These are phyloP conservation scores for Mythimna ferrago DNA, from an alignment of 2,888 invertebrate genomes.

Conservation along the genomic window DNA sequence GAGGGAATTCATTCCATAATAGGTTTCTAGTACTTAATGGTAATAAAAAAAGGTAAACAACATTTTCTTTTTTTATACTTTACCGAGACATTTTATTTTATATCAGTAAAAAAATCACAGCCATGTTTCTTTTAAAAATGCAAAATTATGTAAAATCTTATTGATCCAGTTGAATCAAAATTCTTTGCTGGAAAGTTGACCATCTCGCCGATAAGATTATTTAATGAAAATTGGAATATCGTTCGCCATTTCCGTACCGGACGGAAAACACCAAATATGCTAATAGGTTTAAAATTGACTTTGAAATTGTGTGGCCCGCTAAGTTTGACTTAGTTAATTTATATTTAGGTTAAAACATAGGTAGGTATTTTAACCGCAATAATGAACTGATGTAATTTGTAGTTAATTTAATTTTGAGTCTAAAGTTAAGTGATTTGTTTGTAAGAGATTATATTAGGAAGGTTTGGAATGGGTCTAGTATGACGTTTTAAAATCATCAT, in stretches of 20 bases:
- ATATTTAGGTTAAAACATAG: constrained; percentile 32
- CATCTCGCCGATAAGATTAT: constrained; percentile 56
- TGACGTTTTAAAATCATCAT: too few relatives aligned
- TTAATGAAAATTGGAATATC: constrained; percentile 73
- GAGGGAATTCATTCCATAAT: too few relatives aligned
- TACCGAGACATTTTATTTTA: too few relatives aligned
- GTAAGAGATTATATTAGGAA: too few relatives aligned
- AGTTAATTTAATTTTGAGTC: too few relatives aligned
- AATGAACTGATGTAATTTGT: not conserved
- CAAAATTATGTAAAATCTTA: constrained; percentile 16
- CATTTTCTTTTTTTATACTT: too few relatives aligned
- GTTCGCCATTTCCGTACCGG: constrained; percentile 63
- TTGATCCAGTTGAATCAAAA: constrained; percentile 39
- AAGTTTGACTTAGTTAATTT: constrained; percentile 64
- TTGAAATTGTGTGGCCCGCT: constrained; percentile 67
- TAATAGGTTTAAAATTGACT: constrained; percentile 83
- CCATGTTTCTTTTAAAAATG: not conserved
- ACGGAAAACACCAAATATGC: constrained; percentile 81
- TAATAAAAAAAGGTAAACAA: too few relatives aligned
- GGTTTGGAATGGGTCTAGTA: too few relatives aligned
- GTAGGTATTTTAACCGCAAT: not conserved
- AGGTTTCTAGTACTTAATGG: too few relatives aligned
- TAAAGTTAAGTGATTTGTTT: too few relatives aligned
- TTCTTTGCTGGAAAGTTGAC: constrained; percentile 50
- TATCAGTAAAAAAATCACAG: too few relatives aligned